Evolutionary conservation across 1,140 invertebrate genomes (phyloP).

Genomic region (Campodea augens): DNA sequence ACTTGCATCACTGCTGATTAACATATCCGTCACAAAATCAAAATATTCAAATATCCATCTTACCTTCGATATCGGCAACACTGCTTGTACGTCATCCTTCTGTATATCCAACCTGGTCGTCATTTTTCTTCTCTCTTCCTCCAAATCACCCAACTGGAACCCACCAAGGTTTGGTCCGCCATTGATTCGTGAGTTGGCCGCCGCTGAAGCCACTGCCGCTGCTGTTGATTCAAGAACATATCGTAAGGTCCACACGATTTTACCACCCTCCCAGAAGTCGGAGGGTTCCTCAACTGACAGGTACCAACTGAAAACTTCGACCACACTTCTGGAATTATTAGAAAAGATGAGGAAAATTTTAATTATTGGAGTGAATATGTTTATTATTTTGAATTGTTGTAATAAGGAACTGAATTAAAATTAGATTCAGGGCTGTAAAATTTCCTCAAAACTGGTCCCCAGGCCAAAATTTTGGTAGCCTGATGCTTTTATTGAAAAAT

Average conservation of each 20-base stretch:
- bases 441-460: too few relatives aligned
- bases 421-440: too few relatives aligned
- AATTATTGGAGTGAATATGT: too few relatives aligned
- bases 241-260: slow-evolving; percentile 58
- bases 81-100: slow-evolving; percentile 84
- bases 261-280: slow-evolving; percentile 53
- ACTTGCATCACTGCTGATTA: too few relatives aligned
- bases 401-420: too few relatives aligned
- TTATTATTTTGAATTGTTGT: too few relatives aligned
- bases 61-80: slow-evolving; percentile 86
- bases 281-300: slow-evolving; percentile 68
- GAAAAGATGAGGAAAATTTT: neutral
- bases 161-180: slow-evolving; percentile 17
- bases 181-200: slow-evolving; percentile 22
- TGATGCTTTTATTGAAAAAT: too few relatives aligned
- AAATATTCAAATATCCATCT: too few relatives aligned
- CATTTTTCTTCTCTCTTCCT: slow-evolving; percentile 44
- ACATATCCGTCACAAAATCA: too few relatives aligned
- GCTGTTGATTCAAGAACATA: slow-evolving; percentile 41
- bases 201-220: slow-evolving; percentile 22
- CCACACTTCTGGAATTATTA: slow-evolving; percentile 26
- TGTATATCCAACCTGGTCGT: slow-evolving; percentile 68
- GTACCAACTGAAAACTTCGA: slow-evolving; percentile 77
- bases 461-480: too few relatives aligned
- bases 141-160: slow-evolving; percentile 32